phyloP scores from a whole-genome alignment of 2,113 vertebrate species.

The Miniopterus natalensis region DNA sequence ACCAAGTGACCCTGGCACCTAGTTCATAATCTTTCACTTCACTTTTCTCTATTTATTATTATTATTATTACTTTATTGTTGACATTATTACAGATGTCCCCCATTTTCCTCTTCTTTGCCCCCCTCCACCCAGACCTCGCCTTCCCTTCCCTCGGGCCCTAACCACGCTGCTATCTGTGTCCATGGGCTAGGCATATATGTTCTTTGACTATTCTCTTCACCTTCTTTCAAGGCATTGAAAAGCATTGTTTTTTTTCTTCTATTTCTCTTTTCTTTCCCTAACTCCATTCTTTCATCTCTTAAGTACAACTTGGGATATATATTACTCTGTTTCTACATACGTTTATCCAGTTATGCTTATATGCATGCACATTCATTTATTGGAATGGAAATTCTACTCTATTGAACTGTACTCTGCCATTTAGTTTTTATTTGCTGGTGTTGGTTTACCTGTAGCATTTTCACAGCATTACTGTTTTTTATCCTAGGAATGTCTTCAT shows the following conservation, averaged over 20 bases:
- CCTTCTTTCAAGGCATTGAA: not conserved
- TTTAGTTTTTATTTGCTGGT: constrained; percentile 3
- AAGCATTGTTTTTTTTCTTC: not conserved
- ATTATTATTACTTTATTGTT: not conserved
- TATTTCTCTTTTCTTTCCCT: not conserved
- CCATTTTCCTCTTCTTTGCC: not conserved
- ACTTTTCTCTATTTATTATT: not conserved
- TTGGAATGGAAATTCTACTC: not conserved
- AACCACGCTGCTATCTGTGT: not conserved
- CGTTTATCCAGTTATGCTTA: not conserved
- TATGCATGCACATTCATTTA: not conserved
- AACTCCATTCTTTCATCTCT: not conserved
- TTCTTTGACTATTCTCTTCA: not conserved
- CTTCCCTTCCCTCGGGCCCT: not conserved
- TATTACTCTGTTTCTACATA: not conserved
- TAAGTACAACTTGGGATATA: constrained; percentile 11
- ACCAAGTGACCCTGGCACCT: not conserved
- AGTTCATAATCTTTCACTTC: not conserved
- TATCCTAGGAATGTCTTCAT: constrained; percentile 86
- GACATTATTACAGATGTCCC: not conserved
- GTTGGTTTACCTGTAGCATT: constrained; percentile 87
- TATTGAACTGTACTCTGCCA: not conserved
- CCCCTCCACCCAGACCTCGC: not conserved
- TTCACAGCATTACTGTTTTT: constrained; percentile 85
- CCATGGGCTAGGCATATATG: not conserved